Evolutionary conservation across 2,113 vertebrate genomes (phyloP).

Genomic region (Pogona vitticeps): DNA sequence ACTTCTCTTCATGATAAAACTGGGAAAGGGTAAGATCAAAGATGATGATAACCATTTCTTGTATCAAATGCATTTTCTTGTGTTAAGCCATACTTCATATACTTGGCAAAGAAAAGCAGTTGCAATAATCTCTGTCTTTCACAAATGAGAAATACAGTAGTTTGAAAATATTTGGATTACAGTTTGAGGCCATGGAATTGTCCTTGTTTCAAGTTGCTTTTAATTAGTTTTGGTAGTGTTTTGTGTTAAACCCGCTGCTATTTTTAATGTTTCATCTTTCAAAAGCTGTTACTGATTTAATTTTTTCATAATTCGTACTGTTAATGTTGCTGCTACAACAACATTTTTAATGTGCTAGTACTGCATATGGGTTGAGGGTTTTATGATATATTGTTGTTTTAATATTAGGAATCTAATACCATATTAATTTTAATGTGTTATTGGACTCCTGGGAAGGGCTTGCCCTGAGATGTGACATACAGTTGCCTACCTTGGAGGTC

Average conservation of each 20-base stretch:
- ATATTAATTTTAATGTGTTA: neutral
- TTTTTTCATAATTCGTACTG: neutral
- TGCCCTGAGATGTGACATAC: neutral
- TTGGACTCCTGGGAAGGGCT: too few species aligned
- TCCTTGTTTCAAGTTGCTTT: neutral
- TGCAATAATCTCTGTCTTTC: neutral
- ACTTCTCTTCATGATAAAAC: too few species aligned
- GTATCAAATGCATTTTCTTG: too few species aligned
- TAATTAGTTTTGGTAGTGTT: neutral
- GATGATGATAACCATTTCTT: neutral
- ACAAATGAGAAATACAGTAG: neutral
- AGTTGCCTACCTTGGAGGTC: too few species aligned
- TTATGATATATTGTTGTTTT: neutral
- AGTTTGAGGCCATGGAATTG: neutral
- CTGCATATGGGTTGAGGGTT: neutral
- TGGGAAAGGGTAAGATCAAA: neutral
- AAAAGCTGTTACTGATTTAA: neutral
- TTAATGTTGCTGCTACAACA: neutral
- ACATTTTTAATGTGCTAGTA: neutral
- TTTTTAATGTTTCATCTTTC: neutral
- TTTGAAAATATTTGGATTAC: neutral
- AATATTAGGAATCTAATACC: neutral
- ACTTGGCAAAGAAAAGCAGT: neutral
- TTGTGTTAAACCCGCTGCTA: neutral
- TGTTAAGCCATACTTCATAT: neutral